Percentiles rank a stretch among this genome's conserved stretches.
Conservation (phyloP, 2,113 vertebrate genomes). For the Cottus gobio region DNA sequence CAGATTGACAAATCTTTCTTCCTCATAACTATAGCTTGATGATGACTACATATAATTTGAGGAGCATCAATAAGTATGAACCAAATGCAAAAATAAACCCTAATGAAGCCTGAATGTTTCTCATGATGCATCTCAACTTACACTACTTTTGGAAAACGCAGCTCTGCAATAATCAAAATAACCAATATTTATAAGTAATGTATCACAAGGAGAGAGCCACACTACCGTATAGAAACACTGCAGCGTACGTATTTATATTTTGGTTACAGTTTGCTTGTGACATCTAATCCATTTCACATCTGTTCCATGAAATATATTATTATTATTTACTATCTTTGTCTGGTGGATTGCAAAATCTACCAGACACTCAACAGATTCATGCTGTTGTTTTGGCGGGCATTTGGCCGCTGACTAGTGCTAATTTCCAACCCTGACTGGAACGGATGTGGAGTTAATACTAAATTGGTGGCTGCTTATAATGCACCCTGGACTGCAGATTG, state of each 20-base stretch:
- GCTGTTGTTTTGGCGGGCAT: neutral
- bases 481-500: neutral
- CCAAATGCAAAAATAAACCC: neutral
- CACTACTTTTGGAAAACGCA: neutral
- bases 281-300: neutral
- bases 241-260: neutral
- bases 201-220: neutral
- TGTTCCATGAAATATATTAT: neutral
- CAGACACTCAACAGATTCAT: neutral
- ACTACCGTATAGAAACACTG: neutral
- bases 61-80: neutral
- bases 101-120: too few relatives aligned
- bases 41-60: neutral
- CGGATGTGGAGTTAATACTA: neutral
- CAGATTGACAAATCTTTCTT: neutral
- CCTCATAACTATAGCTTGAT: neutral
- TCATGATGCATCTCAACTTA: neutral
- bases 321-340: too few relatives aligned
- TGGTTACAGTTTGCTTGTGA: neutral
- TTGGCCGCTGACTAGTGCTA: neutral
- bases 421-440: neutral
- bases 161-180: neutral
- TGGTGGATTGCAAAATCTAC: neutral
- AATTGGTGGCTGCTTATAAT: neutral
- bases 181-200: neutral